Percentiles rank a stretch among this genome's conserved stretches.
phyloP scores from a whole-genome alignment of 1,140 invertebrate genomes.

The Drosophila insularis region DNA sequence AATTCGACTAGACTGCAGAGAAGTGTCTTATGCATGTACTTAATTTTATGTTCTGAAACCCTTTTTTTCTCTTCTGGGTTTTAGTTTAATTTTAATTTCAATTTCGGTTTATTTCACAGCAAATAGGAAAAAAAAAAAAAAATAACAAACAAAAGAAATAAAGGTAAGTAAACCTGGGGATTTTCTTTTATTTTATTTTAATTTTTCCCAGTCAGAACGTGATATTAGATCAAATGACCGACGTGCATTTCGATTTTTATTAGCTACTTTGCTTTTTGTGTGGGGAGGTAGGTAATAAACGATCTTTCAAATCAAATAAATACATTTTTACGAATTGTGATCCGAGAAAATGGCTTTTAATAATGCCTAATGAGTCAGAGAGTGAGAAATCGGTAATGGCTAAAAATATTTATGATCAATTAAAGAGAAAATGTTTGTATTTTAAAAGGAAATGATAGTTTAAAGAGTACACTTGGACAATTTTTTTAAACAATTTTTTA shows the following conservation, averaged over 20 bases:
- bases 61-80: constrained; percentile 13
- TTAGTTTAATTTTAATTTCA: constrained; percentile 54
- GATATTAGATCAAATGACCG: constrained; percentile 48
- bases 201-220: constrained; percentile 50
- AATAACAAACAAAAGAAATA: not conserved
- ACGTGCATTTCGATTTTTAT: constrained; percentile 71
- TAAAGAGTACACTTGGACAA: no score
- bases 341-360: constrained; percentile 12
- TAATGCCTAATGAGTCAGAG: constrained; percentile 43
- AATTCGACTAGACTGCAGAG: not conserved
- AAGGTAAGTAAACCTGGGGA: not conserved
- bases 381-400: constrained; percentile 35
- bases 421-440: not conserved
- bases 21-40: constrained; percentile 46
- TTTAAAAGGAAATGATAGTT: no score
- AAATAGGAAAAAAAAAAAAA: not conserved
- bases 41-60: constrained; percentile 52
- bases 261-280: constrained; percentile 1
- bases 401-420: constrained; percentile 15
- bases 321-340: constrained; percentile 33
- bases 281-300: constrained; percentile 27
- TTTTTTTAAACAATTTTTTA: no score
- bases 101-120: constrained; percentile 34
- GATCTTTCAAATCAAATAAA: constrained; percentile 43
- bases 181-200: constrained; percentile 48